These are phyloP conservation scores for Myioborus melanocephalus DNA, from an alignment of 2,797 vertebrate genomes.

Conservation along the genomic window DNA sequence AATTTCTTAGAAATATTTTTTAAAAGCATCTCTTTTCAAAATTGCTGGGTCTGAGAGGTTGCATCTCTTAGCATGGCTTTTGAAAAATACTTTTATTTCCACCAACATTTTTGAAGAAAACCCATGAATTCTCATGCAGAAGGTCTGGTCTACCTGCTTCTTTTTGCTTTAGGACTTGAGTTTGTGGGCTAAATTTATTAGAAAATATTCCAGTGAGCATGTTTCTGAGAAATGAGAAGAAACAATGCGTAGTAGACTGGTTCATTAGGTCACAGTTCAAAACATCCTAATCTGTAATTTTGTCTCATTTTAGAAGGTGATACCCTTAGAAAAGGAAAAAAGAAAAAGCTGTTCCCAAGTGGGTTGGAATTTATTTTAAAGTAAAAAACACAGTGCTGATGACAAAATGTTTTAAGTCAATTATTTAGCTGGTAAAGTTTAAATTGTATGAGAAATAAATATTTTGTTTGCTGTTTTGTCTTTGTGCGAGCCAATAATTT, in stretches of 20 bases:
- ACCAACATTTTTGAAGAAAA: not conserved
- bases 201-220: not conserved
- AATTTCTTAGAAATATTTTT: not conserved
- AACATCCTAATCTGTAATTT: not conserved
- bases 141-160: not conserved
- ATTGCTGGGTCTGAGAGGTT: not conserved
- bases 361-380: not conserved
- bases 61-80: not conserved
- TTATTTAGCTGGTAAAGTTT: not conserved
- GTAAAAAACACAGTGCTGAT: not conserved
- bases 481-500: not conserved
- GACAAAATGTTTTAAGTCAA: not conserved
- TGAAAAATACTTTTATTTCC: not conserved
- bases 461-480: not conserved
- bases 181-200: not conserved
- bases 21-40: not conserved
- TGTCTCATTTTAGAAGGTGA: not conserved
- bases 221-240: not conserved
- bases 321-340: not conserved
- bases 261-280: not conserved
- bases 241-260: not conserved
- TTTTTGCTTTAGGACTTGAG: not conserved
- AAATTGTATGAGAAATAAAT: not conserved
- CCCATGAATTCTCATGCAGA: rapidly evolving
- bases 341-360: not conserved